Base-by-base conservation (phyloP, 2,797 vertebrate species). In the Cuculus canorus region DNA sequence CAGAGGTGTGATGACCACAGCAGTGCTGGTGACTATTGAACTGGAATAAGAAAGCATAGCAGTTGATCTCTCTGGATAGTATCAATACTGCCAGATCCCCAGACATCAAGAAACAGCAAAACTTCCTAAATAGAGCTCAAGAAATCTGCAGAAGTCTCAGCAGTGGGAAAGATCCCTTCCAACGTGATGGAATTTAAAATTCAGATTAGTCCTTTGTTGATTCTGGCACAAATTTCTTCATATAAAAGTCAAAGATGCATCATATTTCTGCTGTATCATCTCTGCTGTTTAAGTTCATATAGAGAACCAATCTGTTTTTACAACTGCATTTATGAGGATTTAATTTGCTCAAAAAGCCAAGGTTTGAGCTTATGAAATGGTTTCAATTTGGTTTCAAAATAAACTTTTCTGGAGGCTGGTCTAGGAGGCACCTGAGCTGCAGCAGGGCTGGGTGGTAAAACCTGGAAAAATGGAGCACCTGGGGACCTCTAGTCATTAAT, bases 61-160 rank as follows among this genome's bases (percentile, higher is more conserved):
- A 41, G 60, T 63, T 64, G 28, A 47, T 64, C 50, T 32, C 56
- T 53, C 21, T 56, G 79, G 37, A 21, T 30, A 30, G 24, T 9
- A 57, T 41, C 61, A 48, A 0, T 18, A 3, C 28, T 56, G 41
- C 45, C 32, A 28, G 65, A 75, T 33, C 43, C 93, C 39, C 63
- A 59, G 57, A 9, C 48, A 41, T 28, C 57, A 15, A 6, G 25
- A 39, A 81, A 41, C 14, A 76, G 11, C 66, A 33, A 12, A 72
- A 35, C n/a, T 41, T n/a, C 32, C 41, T 59, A 24, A 41, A 28
- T 17, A 8, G 5, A 50, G 64, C 35, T 82, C 23, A 15, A 32
- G 65, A 88, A 82, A 66, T 17, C 43, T 8, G 2, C 5, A 0
- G 6, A 32, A 75, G 54, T 64, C 14, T 0, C 0, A 37, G 61